phyloP scores from a whole-genome alignment of 2,113 vertebrate genomes.

The Mola mola region DNA sequence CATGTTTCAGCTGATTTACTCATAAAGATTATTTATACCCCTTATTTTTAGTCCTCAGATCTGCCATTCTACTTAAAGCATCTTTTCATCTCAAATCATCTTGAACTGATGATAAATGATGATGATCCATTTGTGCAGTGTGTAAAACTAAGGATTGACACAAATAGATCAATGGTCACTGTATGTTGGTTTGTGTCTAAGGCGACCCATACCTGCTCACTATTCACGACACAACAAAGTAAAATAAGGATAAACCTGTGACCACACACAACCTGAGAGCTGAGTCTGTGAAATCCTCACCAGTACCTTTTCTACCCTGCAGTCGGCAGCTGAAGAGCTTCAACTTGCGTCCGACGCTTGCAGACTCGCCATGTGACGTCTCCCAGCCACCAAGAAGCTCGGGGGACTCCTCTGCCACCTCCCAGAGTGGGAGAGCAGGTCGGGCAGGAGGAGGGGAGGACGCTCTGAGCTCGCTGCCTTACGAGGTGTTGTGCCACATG shows the following conservation, averaged over 20 bases:
- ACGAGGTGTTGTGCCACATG: constrained; percentile 90
- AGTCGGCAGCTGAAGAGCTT: constrained; percentile 87
- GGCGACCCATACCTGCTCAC: no score
- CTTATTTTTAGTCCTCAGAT: no score
- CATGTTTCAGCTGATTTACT: no score
- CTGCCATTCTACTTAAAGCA: no score
- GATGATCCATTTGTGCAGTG: no score
- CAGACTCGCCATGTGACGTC: constrained; percentile 55
- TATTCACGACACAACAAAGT: no score
- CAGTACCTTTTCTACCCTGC: not conserved
- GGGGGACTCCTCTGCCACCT: constrained; percentile 7
- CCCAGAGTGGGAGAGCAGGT: constrained; percentile 16
- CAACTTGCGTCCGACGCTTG: constrained; percentile 86
- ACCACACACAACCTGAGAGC: not conserved
- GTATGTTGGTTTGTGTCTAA: no score
- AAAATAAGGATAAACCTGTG: not conserved
- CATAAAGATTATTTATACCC: no score
- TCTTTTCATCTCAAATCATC: no score
- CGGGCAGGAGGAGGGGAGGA: constrained; percentile 69
- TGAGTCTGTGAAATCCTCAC: not conserved
- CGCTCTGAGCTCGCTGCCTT: constrained; percentile 86
- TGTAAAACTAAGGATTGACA: no score
- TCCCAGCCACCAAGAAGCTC: constrained; percentile 29
- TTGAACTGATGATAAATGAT: no score
- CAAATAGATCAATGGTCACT: no score